A percentile compares a stretch with the other conserved stretches of the same genome.
phyloP scores from a whole-genome alignment of 2,113 vertebrate species.

The Oenanthe oenanthe region DNA sequence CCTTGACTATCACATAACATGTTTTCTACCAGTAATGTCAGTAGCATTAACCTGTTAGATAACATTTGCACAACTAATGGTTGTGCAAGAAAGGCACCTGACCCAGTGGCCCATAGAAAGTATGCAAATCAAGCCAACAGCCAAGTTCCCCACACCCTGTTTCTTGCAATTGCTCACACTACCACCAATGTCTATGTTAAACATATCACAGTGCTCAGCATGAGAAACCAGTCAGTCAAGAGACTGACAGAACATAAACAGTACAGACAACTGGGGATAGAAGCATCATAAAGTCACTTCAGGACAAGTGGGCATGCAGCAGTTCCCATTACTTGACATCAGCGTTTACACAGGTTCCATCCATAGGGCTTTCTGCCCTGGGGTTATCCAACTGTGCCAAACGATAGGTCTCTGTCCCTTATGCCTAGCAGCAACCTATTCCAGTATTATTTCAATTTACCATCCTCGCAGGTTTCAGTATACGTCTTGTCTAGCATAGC shows the following conservation, averaged over 20 bases:
- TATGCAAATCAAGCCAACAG: background rate
- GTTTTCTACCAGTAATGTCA: background rate
- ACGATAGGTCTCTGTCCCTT: background rate
- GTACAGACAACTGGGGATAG: no score
- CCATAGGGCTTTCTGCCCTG: background rate
- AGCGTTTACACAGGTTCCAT: rapidly evolving
- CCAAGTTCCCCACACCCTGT: background rate
- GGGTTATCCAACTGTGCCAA: background rate
- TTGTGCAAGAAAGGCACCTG: background rate
- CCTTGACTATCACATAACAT: background rate
- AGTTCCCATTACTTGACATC: background rate
- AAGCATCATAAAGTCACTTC: no score
- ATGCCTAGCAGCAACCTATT: background rate
- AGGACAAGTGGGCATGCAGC: background rate
- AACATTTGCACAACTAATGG: background rate
- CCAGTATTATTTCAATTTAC: background rate
- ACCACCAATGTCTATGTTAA: background rate
- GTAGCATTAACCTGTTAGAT: background rate
- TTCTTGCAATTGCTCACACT: background rate
- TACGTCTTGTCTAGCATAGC: background rate
- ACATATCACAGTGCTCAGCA: background rate
- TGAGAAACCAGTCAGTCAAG: background rate
- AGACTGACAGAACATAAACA: background rate
- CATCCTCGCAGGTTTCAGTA: background rate
- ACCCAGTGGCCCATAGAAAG: background rate